Conservation (phyloP, 2,888 invertebrate genomes). For the Caenorhabditis sp. region DNA sequence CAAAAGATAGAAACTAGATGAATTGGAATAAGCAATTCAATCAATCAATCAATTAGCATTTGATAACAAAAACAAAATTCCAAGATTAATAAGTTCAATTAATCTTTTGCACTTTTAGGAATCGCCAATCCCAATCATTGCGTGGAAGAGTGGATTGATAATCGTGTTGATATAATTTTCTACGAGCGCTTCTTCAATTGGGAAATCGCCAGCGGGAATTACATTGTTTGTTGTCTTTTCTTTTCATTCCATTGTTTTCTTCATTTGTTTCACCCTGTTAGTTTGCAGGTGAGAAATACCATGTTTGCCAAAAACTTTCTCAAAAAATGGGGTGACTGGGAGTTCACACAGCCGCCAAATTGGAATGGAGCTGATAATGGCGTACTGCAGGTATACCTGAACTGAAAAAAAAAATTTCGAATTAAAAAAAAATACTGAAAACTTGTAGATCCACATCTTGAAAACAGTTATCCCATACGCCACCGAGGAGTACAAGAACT, state of each 20-base stretch:
- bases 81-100: background rate
- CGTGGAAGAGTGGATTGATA: slow-evolving; percentile 82
- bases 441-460: slow-evolving; percentile 79
- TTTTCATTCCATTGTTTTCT: background rate
- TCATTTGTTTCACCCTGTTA: no score
- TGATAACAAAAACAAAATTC: no score
- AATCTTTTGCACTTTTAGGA: slow-evolving; percentile 59
- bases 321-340: slow-evolving; percentile 74
- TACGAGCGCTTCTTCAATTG: slow-evolving; percentile 83
- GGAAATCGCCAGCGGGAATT: slow-evolving; percentile 82
- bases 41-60: no score
- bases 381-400: slow-evolving; percentile 75
- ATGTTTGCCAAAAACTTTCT: slow-evolving; percentile 68
- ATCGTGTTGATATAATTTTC: slow-evolving; percentile 79
- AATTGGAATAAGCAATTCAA: no score
- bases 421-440: no score
- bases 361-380: slow-evolving; percentile 82
- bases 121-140: slow-evolving; percentile 83
- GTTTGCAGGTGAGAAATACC: slow-evolving; percentile 70
- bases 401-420: slow-evolving; percentile 31
- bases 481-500: slow-evolving; percentile 70
- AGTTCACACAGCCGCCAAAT: slow-evolving; percentile 75
- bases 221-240: slow-evolving; percentile 70
- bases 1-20: no score
- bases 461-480: slow-evolving; percentile 75